Evolutionary conservation across 1,140 invertebrate genomes (phyloP).

Genomic region (Agrypnia vestita): DNA sequence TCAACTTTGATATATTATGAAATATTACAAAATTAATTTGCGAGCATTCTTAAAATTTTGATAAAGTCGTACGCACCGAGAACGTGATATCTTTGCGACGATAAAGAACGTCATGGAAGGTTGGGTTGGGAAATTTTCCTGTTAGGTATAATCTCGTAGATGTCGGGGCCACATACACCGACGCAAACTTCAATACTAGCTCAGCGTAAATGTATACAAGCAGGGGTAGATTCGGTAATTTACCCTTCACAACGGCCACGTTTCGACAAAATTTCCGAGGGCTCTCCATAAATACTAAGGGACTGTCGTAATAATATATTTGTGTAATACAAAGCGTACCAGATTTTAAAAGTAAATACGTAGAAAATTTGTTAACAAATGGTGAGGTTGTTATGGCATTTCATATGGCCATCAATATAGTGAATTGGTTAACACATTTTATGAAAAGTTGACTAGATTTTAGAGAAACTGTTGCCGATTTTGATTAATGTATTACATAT

Average conservation of each 20-base stretch:
- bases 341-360: too few species aligned
- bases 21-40: background rate
- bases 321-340: too few species aligned
- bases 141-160: slow-evolving; percentile 55
- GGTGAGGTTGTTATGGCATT: too few species aligned
- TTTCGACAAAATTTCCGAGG: background rate
- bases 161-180: slow-evolving; percentile 48
- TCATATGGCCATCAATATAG: too few species aligned
- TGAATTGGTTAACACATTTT: too few species aligned
- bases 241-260: background rate
- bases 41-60: background rate
- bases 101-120: slow-evolving; percentile 54
- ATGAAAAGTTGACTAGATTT: too few species aligned
- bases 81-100: slow-evolving; percentile 15
- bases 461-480: too few species aligned
- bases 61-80: slow-evolving; percentile 25
- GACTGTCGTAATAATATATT: too few species aligned
- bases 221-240: background rate
- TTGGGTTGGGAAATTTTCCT: slow-evolving; percentile 57
- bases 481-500: too few species aligned
- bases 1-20: too few species aligned
- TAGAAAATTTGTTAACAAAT: too few species aligned
- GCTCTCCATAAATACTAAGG: background rate
- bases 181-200: background rate
- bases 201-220: background rate